Base-by-base conservation (phyloP, 1,140 invertebrate species). In the Hyles vespertilio region DNA sequence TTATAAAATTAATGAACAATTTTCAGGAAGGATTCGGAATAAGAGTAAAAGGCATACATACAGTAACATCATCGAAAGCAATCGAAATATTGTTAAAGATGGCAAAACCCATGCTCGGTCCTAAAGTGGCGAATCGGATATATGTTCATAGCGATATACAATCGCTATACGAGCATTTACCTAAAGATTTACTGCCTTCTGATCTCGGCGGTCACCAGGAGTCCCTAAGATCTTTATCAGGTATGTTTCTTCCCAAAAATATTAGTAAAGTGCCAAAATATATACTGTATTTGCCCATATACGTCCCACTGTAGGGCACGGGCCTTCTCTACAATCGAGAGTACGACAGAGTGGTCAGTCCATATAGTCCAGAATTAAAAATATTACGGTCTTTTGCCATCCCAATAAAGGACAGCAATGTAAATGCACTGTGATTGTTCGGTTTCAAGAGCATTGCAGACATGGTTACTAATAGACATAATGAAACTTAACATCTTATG, bases 131-230 rank as follows among this genome's bases (percentile, higher is more conserved):
- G 2, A 52, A 47, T 40, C 58, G 81, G 52, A 67, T 83, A 9
- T 51, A 70, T 12, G 63, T 74, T 5, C 61, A 79, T 44, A 61
- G 60, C 2, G 58, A 43, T 34, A 7, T 63, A 0, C 70, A 83
- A 3, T 36, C 43, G 1, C 51, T 84, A 0, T 22, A 65, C 2
- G 49, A 73, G 2, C 49, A 61, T 45, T 56, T 83, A 0, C 61
- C 70, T 7, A 52, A 60, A 44, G 72, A 79, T 8, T 62, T 67
- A 5, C 57, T 85, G n/a, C 79, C 79, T n/a, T 32, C 33, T 5
- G 76, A 85, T 6, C 80, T 72, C 61, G 78, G 77, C 9, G 80
- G 80, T 1, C 0, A 62, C 52, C 2, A 74, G 32, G 62, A 43
- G 22, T 58, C 74, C 3, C 7, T 81, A 3, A 62, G 56, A 11